Base-by-base conservation (phyloP, 2,797 vertebrate genomes). In the Cebuella pygmaea region DNA sequence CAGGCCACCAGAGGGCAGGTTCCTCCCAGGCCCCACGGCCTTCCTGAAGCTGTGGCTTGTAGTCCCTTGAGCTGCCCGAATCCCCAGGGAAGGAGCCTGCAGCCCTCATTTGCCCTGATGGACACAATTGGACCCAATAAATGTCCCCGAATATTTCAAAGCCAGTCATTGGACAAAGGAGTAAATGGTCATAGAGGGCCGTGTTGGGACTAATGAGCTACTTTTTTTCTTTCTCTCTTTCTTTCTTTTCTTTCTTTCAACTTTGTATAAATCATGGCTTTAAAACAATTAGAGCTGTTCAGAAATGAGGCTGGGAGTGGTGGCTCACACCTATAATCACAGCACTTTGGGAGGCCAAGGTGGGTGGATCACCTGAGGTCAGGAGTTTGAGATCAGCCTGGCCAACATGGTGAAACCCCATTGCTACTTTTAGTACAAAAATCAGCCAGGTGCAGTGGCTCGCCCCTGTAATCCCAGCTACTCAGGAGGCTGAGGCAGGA, bases 221-320 rank as follows among this genome's bases (percentile, higher is more conserved):
- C 81, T 76, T 79, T 22, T 36, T 78, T 78, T 64, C 7, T 22
- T 4, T 55, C 52, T 55, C 3, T 22, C 52, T 22, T 19, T 15
- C 14, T 50, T 48, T 48, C 48, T 79, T 26, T n/a, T 39, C 36
- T 76, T 82, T 79, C 52, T 39, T 64, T 17, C 2, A 36, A 55
- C 70, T 81, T 70, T 36, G 48, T 80, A 14, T 87, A 64, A 95
- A 95, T 81, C 50, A 50, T 57, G 59, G 41, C 55, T 93, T 84
- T 75, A 52, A 76, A 94, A 89, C 20, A 72, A 48, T 11, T 4
- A 70, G 52, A 87, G 61, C 61, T 26, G 8, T 46, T 94, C 2
- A 55, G 52, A 55, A 55, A 55, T 55, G 20, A 55, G 52, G 52
- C 20, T 0, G 20, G 52, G 20, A 22, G 52, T 55, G 7, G 52